Evolutionary conservation across 2,888 invertebrate species (phyloP), one percentile per base, ranked within the genome.

Genomic region (Chloroclysta siterata): DNA sequence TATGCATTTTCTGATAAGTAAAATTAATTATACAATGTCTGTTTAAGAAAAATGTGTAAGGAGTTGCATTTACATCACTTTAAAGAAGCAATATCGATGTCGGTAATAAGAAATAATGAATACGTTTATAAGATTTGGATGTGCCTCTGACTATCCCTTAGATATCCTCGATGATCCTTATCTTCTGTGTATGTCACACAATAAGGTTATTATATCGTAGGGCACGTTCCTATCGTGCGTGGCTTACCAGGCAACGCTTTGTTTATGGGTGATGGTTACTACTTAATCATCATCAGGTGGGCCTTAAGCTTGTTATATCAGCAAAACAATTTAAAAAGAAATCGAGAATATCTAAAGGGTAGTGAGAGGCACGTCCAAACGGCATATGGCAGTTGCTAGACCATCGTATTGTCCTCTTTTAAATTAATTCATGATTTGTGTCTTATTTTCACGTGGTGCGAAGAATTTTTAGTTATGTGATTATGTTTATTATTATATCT

Each of bases 381-480:
- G 29, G n/a, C n/a, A n/a, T 29, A 14, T 14, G 14, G 42, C 42
- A 42, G 7, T 42, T 14, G 42, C 14, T 14, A 14, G n/a, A 42
- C 2, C 14, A 14, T 7, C 2, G 0, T 15, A 14, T 13, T 48
- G n/a, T 47, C 8, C 15, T 14, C 15, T 15, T 14, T 33, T 33
- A 33, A 14, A 44, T 44, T 5, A 44, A 44, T 44, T 44, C 7
- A 42, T 14, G 15, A 29, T 64, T 22, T 22, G 22, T 22, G 22
- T 22, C 22, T 22, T 62, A 63, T 51, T 50, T 51, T 63, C 61
- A 62, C 46, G 51, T 41, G 64, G 44, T 61, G 63, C 48, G 47
- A 42, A 58, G 41, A 42, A 60, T 57, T 52, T 69, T 70, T 58
- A 56, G 68, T 72, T 72, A 53, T 66, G 63, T 68, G 63, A 66